These are phyloP conservation scores for Timema cristinae DNA, from an alignment of 2,888 invertebrate species.

Conservation along the genomic window DNA sequence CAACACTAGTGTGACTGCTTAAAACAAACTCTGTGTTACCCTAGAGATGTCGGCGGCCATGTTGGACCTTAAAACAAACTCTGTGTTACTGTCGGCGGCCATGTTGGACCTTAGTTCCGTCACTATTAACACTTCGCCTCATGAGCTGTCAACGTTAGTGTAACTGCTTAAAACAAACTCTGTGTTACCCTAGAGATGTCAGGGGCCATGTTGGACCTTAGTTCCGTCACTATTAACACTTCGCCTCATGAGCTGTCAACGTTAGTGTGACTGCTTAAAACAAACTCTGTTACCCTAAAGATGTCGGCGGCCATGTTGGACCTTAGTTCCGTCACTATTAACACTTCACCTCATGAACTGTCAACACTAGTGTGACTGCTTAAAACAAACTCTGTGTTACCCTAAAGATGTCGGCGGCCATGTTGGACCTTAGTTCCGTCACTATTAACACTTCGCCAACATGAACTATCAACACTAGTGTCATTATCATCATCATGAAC, in stretches of 20 bases:
- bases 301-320: slow-evolving; percentile 61
- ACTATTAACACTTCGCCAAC: slow-evolving; percentile 59
- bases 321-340: slow-evolving; percentile 60
- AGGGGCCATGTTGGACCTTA: slow-evolving; percentile 57
- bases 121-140: no score
- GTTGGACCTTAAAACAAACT: slow-evolving; percentile 17
- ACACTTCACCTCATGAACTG: slow-evolving; percentile 62
- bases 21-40: slow-evolving; percentile 49
- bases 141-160: no score
- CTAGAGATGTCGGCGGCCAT: slow-evolving; percentile 59
- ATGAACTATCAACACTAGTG: slow-evolving; percentile 63
- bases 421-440: slow-evolving; percentile 62
- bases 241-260: slow-evolving; percentile 67
- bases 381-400: slow-evolving; percentile 48
- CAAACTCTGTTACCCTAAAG: slow-evolving; percentile 37
- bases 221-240: slow-evolving; percentile 60
- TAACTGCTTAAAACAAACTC: slow-evolving; percentile 24
- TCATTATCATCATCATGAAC: no score
- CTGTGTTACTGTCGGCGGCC: slow-evolving; percentile 60
- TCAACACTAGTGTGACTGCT: slow-evolving; percentile 59
- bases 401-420: slow-evolving; percentile 58
- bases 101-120: slow-evolving; percentile 34
- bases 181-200: slow-evolving; percentile 44
- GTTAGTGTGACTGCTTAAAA: slow-evolving; percentile 51
- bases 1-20: slow-evolving; percentile 57